Base-by-base conservation (phyloP, 2,888 invertebrate genomes). In the Ellobium chinense region DNA sequence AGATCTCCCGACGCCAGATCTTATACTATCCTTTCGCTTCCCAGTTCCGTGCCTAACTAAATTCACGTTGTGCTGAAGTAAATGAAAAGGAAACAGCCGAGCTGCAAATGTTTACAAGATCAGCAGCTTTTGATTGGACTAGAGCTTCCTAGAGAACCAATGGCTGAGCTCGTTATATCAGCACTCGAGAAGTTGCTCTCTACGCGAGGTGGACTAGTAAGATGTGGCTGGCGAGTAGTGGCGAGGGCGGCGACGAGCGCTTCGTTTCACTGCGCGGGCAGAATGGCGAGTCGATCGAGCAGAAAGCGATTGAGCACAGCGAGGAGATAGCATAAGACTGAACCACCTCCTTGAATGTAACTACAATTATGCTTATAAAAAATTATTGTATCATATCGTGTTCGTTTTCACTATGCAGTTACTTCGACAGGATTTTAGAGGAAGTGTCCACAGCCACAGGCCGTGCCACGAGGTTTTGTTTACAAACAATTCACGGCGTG, bases 71-170 rank as follows among this genome's bases (percentile, higher is more conserved):
- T 21, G 60, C 56, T 54, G 66, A 31, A 54, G 54, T 70, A 65
- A 56, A 36, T 63, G 78, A 73, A 65, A 72, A 54, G 39, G 56
- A 24, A 72, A 70, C 69, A 58, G 37, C 9, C 46, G 31, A 18
- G 46, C 63, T 58, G 58, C 60, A 21, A 54, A 37, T 79, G 78
- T 79, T 79, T 79, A 79, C 78, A 79, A 72, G 78, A 37, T 65
- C 39, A 63, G 54, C 14, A 27, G 39, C 31, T 46, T 70, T 69
- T 70, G 62, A 78, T 78, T 78, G 78, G 78, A 36, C 27, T 46
- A 5, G n/a, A n/a, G n/a, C n/a, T n/a, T n/a, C n/a, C n/a, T n/a
- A 2, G n/a, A 14, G 31, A 34, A 63, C 78, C 78, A 78, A 78
- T 78, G 46, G 70, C n/a, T 78, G 69, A 70, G 78, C 63, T 78